Evolutionary conservation across 2,888 invertebrate genomes (phyloP), one percentile per base, ranked within the genome.

Genomic region (Oeneis ivallda): DNA sequence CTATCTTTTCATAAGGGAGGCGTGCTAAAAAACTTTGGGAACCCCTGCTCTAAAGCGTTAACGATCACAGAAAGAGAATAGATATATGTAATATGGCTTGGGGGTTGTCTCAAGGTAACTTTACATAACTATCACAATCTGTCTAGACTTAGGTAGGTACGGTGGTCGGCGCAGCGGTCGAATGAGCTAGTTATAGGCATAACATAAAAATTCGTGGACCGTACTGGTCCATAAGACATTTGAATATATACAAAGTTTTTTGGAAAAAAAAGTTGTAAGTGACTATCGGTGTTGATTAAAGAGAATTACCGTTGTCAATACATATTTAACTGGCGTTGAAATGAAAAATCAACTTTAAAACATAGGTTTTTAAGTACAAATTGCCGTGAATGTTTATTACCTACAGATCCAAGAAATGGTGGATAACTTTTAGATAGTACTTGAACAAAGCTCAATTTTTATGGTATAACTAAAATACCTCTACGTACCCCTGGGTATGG

Each of bases 281-380:
- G 70, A 71, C 68, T 59, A 65, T 71, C 70, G 59, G 67, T 70
- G 73, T 72, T 71, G 70, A 74, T 74, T 73, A 72, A 70, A 71
- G 72, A 66, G 68, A 72, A 73, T 74, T 72, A 74, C 73, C 72
- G 72, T 73, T 72, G 72, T 74, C 72, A 73, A 73, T 74, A 73
- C 69, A 70, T 70, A 64, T 69, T 71, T 65, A 62, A 45, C 47
- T 43, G 49, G 32, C 50, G 34, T 10, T 32, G 54, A 54, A 58
- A 60, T 26, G 17, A 19, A 56, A 57, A 62, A n/a, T 70, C 58
- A 45, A 68, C 72, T 62, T 69, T 71, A 72, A 56, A 15, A 10
- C 47, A 47, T 62, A 15, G n/a, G 8, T 8, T 37, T 66, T 71
- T 68, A 58, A 67, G 70, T 67, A 62, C 56, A 66, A 65, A 63